Evolutionary conservation across 1,140 invertebrate genomes (phyloP).

Genomic region (Pollicipes pollicipes): DNA sequence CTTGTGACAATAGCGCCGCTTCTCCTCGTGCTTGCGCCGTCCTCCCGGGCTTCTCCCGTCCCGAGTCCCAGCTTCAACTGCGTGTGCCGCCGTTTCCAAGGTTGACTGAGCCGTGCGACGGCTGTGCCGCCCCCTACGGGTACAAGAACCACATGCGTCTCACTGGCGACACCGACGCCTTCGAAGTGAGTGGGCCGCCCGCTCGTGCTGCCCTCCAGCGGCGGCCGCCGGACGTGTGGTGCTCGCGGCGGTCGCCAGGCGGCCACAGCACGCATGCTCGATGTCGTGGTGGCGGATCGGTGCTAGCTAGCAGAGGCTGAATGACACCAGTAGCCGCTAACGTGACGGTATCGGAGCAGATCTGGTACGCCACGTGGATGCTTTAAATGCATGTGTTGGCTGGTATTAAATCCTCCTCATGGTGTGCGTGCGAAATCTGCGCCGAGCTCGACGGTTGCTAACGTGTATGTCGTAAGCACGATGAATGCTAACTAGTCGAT

Average conservation of each 20-base stretch:
- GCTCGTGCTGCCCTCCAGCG: too few relatives aligned
- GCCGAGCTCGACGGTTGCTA: neutral
- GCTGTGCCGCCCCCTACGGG: slow-evolving; percentile 81
- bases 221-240: too few relatives aligned
- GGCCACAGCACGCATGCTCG: neutral
- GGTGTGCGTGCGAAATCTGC: too few relatives aligned
- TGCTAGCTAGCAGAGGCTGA: too few relatives aligned
- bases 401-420: neutral
- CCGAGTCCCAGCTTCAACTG: neutral
- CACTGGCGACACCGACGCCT: slow-evolving; percentile 48
- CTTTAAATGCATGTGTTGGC: neutral
- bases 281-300: neutral
- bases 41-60: too few relatives aligned
- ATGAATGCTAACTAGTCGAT: too few relatives aligned
- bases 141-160: slow-evolving; percentile 81
- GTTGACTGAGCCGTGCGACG: slow-evolving; percentile 45
- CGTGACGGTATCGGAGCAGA: neutral
- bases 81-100: slow-evolving; percentile 7
- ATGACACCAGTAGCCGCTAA: neutral
- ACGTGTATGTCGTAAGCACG: neutral
- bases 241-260: too few relatives aligned
- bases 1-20: too few relatives aligned
- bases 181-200: slow-evolving; percentile 18
- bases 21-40: too few relatives aligned
- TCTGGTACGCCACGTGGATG: neutral